phyloP scores from a whole-genome alignment of 1,140 invertebrate genomes.

The Lineus longissimus region DNA sequence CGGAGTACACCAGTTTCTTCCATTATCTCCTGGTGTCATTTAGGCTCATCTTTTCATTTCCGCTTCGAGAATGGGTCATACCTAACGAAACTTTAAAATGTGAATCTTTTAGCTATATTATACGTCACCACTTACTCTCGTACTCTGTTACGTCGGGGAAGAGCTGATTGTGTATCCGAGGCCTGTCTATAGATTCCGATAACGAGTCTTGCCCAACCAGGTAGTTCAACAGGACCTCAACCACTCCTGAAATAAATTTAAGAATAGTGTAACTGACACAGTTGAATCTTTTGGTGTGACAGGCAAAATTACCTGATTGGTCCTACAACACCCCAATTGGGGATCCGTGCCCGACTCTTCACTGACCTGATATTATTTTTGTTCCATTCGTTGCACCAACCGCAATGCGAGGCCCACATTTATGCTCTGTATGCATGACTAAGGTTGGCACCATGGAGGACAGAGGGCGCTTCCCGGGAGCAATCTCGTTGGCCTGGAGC shows the following conservation, averaged over 20 bases:
- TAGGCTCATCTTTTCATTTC: no score
- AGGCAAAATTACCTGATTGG: no score
- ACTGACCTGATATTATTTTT: conserved; percentile 31
- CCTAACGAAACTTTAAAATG: neutral
- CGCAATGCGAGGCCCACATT: conserved; percentile 27
- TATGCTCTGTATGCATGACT: conserved; percentile 21
- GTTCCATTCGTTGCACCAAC: conserved; percentile 33
- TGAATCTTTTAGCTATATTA: neutral
- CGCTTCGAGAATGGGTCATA: neutral
- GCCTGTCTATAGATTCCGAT: neutral
- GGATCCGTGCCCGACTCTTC: no score
- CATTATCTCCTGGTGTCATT: no score
- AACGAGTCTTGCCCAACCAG: neutral
- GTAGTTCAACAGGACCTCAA: neutral
- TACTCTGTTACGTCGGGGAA: neutral
- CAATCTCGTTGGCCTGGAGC: conserved; percentile 31
- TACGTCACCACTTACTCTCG: neutral
- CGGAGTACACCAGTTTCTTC: no score
- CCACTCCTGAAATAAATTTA: neutral
- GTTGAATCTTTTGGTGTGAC: no score
- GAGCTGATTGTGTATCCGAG: neutral
- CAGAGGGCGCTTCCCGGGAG: conserved; percentile 29
- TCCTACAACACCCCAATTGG: no score
- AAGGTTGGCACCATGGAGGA: conserved; percentile 32
- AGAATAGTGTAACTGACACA: no score